These are phyloP conservation scores for Poecile montanus DNA, from an alignment of 2,797 vertebrate species.

Conservation along the genomic window DNA sequence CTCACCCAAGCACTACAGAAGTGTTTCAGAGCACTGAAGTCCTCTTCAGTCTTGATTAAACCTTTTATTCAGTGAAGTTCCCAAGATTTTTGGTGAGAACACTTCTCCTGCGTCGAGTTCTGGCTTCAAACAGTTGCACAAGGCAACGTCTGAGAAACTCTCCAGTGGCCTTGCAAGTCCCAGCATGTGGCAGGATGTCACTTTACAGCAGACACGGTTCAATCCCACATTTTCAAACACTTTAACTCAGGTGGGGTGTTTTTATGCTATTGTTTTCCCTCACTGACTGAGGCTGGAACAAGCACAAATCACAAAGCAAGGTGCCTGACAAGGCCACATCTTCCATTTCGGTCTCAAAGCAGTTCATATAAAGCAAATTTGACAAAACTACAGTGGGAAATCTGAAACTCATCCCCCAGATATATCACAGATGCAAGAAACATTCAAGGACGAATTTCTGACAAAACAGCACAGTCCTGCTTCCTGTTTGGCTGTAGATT, in stretches of 20 bases:
- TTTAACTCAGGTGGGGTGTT: not conserved
- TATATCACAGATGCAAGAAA: not conserved
- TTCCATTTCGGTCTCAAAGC: not conserved
- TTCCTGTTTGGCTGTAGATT: not conserved
- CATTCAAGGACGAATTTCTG: not conserved
- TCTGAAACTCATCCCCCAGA: not conserved
- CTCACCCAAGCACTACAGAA: not conserved
- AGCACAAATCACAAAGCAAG: not conserved
- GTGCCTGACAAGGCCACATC: not conserved
- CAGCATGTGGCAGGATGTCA: accelerated
- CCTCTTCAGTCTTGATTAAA: conserved; percentile 20
- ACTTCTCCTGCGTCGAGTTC: not conserved
- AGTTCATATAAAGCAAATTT: not conserved
- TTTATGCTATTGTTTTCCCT: not conserved
- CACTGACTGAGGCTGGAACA: not conserved
- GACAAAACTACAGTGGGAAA: not conserved
- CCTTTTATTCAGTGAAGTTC: not conserved
- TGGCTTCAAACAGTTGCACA: not conserved
- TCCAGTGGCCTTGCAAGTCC: not conserved
- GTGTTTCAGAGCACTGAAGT: not conserved
- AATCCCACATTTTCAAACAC: accelerated
- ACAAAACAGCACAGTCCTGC: not conserved
- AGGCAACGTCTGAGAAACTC: not conserved
- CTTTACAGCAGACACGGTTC: accelerated
- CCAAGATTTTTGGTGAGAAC: not conserved